Percentiles rank a stretch among this genome's conserved stretches.
Evolutionary conservation across 2,888 invertebrate species (phyloP).

Genomic region (Protonemura montana): DNA sequence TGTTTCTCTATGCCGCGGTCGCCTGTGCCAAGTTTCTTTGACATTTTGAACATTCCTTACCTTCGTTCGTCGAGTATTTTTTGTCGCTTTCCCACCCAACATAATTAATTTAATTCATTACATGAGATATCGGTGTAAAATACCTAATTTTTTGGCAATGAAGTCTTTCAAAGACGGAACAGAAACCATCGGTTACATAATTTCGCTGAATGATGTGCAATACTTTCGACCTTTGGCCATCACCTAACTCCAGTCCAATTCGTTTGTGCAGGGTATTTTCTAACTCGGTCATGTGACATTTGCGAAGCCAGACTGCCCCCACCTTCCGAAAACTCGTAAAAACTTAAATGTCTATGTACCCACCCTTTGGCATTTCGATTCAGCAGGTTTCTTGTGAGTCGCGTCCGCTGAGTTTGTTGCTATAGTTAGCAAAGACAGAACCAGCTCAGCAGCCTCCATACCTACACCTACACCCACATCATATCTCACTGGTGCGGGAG

Average conservation of each 20-base stretch:
- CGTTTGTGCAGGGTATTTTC: neutral
- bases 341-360: neutral
- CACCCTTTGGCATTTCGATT: constrained; percentile 9
- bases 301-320: neutral
- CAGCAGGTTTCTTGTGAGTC: neutral
- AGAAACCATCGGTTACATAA: neutral
- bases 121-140: neutral
- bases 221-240: neutral
- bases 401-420: neutral
- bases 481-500: neutral
- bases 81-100: neutral
- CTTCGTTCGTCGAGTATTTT: neutral
- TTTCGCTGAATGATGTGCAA: neutral
- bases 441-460: neutral
- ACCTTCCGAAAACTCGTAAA: neutral
- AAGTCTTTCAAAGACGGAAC: neutral
- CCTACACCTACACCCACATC: neutral
- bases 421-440: neutral
- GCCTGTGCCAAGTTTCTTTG: neutral
- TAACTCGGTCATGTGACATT: neutral
- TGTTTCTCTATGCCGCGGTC: neutral
- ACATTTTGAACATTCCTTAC: neutral
- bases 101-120: neutral
- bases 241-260: neutral
- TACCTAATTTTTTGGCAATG: constrained; percentile 12